Evolutionary conservation across 1,140 invertebrate genomes (phyloP).

Genomic region (Ips nitidus): DNA sequence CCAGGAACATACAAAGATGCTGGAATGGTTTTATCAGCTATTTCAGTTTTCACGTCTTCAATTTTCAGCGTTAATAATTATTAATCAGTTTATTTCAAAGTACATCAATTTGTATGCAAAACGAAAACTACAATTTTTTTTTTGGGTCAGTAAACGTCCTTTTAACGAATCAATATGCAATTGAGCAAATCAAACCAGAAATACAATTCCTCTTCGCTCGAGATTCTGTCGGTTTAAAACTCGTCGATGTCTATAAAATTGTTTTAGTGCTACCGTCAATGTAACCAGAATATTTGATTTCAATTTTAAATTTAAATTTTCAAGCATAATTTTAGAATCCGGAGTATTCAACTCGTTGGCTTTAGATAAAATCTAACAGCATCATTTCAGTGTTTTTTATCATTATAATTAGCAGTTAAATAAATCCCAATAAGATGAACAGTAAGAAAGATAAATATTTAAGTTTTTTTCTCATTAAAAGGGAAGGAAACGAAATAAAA

Average conservation of each 20-base stretch:
- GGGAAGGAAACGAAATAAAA: conserved; percentile 19
- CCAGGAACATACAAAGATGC: neutral
- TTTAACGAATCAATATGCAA: conserved; percentile 13
- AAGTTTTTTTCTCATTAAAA: conserved; percentile 20
- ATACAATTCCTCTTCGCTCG: conserved; percentile 20
- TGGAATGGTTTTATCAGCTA: neutral
- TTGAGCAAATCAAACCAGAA: conserved; percentile 16
- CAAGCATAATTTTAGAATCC: neutral
- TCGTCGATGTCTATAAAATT: conserved; percentile 21
- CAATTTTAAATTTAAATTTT: conserved; percentile 17
- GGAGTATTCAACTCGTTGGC: too few relatives aligned
- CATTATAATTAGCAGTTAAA: neutral
- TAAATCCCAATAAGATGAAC: neutral
- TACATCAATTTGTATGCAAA: too few relatives aligned
- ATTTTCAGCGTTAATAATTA: too few relatives aligned
- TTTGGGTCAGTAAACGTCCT: neutral
- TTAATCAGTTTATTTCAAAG: too few relatives aligned
- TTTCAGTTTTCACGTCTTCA: too few relatives aligned
- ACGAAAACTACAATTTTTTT: too few relatives aligned
- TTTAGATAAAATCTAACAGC: too few relatives aligned
- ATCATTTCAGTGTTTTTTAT: too few relatives aligned
- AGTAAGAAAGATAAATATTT: conserved; percentile 10
- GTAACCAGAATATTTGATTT: conserved; percentile 24
- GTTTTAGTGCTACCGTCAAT: conserved; percentile 18
- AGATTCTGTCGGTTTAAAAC: conserved; percentile 14